Conservation (phyloP, 2,797 vertebrate species). For the Oreochromis grahami region DNA sequence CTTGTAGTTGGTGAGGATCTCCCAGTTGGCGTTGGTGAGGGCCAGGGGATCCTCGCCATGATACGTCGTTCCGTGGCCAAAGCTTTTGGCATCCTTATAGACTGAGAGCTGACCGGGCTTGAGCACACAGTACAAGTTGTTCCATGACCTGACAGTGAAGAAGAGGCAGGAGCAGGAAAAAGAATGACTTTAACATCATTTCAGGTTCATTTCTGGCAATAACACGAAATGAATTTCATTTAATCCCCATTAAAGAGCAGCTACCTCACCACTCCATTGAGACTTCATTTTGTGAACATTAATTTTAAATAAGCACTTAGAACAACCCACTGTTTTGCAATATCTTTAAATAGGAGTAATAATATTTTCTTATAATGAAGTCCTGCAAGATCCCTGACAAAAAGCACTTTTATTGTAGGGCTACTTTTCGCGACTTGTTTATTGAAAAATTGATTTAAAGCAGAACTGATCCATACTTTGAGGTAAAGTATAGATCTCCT, state of each 20-base stretch:
- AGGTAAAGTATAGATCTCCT: background rate
- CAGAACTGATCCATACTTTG: background rate
- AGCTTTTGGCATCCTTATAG: conserved; percentile 92
- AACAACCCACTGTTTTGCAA: background rate
- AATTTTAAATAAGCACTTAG: background rate
- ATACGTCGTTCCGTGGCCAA: conserved; percentile 80
- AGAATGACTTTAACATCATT: background rate
- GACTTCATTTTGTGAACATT: background rate
- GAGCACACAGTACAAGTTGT: conserved; percentile 91
- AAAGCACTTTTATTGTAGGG: background rate
- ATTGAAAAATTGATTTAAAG: background rate
- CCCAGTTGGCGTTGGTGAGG: conserved; percentile 82
- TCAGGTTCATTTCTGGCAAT: background rate
- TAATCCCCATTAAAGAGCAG: background rate
- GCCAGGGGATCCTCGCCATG: conserved; percentile 88
- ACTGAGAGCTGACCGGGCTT: conserved; percentile 83
- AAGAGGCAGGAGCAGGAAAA: background rate
- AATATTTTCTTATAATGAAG: background rate
- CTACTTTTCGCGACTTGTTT: background rate
- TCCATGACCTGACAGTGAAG: conserved; percentile 88
- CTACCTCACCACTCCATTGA: background rate
- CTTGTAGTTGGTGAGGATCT: conserved; percentile 89
- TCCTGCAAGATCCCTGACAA: background rate
- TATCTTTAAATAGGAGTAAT: background rate
- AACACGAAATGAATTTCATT: background rate